Evolutionary conservation across 2,113 vertebrate genomes (phyloP).

Genomic region (Crypturellus undulatus): DNA sequence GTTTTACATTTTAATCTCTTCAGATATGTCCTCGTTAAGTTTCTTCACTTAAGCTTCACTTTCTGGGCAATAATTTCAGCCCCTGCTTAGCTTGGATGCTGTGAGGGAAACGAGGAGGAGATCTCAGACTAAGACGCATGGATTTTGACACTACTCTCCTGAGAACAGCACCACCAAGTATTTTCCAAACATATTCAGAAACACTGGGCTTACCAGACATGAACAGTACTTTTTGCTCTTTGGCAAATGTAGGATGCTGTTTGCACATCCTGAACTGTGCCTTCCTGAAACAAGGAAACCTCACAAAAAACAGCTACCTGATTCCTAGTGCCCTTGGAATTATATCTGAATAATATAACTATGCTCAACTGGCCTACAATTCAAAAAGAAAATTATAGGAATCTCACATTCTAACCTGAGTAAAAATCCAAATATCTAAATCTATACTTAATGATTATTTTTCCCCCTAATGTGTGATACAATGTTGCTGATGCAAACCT

Average conservation of each 20-base stretch:
- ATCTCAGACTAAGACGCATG: not conserved
- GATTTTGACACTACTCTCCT: not conserved
- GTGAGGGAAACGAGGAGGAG: not conserved
- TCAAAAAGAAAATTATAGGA: not conserved
- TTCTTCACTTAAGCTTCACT: too few species aligned
- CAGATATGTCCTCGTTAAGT: not conserved
- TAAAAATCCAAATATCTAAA: not conserved
- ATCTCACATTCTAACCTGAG: not conserved
- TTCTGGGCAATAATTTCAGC: not conserved
- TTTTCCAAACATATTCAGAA: slow-evolving; percentile 3
- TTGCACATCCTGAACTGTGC: not conserved
- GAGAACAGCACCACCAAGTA: not conserved
- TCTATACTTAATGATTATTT: not conserved
- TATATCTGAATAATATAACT: not conserved
- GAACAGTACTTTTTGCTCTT: not conserved
- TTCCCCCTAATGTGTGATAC: not conserved
- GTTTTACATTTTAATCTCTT: not conserved
- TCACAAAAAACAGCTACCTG: not conserved
- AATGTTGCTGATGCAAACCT: not conserved
- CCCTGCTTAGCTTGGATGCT: not conserved
- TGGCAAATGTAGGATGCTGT: not conserved
- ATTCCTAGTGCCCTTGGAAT: not conserved
- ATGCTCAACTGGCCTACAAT: not conserved
- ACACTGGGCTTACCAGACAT: not conserved
- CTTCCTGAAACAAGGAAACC: not conserved